phyloP scores from a whole-genome alignment of 2,888 invertebrate genomes.

The Agelastica alni region DNA sequence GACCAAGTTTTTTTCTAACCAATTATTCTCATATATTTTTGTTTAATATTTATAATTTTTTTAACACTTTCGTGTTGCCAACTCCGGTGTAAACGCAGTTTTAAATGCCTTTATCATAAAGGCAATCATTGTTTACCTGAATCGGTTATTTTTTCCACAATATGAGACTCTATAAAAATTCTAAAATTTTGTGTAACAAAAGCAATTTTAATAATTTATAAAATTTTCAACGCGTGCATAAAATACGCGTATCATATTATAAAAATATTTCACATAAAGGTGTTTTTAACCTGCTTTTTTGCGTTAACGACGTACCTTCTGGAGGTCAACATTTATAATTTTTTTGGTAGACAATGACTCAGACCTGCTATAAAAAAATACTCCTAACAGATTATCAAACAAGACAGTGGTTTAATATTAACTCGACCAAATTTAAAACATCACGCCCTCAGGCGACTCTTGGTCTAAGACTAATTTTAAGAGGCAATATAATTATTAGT shows the following conservation, averaged over 20 bases:
- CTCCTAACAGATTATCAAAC: constrained; percentile 18
- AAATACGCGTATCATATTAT: constrained; percentile 11
- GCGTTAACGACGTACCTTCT: constrained; percentile 1
- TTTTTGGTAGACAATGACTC: constrained; percentile 14
- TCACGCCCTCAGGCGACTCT: constrained; percentile 13
- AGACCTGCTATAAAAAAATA: constrained; percentile 9
- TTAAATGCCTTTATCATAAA: too few relatives aligned
- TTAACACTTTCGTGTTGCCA: too few relatives aligned
- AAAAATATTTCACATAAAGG: constrained; percentile 15
- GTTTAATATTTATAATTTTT: too few relatives aligned
- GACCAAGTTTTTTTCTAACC: too few relatives aligned
- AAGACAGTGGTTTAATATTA: constrained; percentile 20
- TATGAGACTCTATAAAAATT: too few relatives aligned
- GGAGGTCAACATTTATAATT: constrained; percentile 11
- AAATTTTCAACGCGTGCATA: constrained; percentile 4
- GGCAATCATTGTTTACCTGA: too few relatives aligned
- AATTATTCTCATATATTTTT: too few relatives aligned
- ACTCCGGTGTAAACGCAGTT: too few relatives aligned
- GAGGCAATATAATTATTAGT: constrained; percentile 1
- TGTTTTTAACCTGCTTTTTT: constrained; percentile 14
- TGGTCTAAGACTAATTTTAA: constrained; percentile 12
- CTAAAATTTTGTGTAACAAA: too few relatives aligned
- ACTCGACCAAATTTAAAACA: constrained; percentile 17
- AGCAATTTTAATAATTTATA: too few relatives aligned
- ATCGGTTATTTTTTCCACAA: too few relatives aligned